These are phyloP conservation scores for Cochlearius cochlearius DNA, from an alignment of 2,113 vertebrate genomes.

Conservation along the genomic window DNA sequence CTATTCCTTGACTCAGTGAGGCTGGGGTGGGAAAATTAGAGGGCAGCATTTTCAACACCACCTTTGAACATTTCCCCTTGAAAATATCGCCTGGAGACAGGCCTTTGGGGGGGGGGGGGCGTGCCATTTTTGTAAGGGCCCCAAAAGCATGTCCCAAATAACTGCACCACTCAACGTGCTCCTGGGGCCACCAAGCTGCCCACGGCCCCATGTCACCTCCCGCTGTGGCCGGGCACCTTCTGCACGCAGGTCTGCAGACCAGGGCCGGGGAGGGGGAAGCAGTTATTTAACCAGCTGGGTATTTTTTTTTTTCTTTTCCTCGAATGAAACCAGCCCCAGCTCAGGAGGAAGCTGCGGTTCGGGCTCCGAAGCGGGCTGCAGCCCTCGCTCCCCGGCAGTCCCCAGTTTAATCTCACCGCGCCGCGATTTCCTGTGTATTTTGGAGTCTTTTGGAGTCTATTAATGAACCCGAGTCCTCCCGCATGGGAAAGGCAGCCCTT, in stretches of 20 bases:
- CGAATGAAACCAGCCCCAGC: background rate
- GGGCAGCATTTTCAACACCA: background rate
- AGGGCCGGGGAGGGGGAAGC: background rate
- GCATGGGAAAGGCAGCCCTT: background rate
- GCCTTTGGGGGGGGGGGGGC: background rate
- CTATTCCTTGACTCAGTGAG: background rate
- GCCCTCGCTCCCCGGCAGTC: background rate
- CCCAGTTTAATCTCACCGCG: background rate
- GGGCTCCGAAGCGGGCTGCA: background rate
- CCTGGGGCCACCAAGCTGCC: accelerated
- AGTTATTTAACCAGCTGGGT: background rate
- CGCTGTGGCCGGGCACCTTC: accelerated
- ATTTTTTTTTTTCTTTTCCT: background rate
- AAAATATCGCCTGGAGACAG: background rate
- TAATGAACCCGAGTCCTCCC: background rate
- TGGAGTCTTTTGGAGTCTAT: background rate
- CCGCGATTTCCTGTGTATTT: background rate
- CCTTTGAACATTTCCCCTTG: background rate
- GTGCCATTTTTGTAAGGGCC: background rate
- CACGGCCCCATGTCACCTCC: background rate
- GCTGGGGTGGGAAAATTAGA: background rate
- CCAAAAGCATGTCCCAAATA: background rate
- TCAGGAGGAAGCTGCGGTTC: slow-evolving; percentile 3
- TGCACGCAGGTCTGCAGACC: accelerated
- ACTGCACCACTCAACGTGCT: background rate